Conservation (phyloP, 2,113 vertebrate genomes). For the Asarcornis scutulata region DNA sequence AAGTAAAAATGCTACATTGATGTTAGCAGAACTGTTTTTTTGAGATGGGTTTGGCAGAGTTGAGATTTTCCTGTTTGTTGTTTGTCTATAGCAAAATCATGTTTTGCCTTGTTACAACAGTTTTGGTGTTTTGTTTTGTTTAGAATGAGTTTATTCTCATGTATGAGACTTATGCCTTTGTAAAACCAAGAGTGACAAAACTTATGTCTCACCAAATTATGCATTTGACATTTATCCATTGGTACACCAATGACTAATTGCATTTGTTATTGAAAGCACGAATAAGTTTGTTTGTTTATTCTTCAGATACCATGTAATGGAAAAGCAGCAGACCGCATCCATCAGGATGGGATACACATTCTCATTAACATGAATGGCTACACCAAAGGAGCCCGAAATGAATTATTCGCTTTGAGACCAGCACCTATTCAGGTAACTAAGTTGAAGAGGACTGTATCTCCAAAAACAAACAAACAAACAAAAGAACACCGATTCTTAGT, state of each 20-base stretch:
- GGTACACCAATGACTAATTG: neutral
- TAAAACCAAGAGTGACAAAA: neutral
- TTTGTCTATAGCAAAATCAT: neutral
- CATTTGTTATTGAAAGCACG: neutral
- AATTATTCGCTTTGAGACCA: constrained; percentile 93
- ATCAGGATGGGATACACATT: constrained; percentile 96
- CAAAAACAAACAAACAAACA: too few relatives aligned
- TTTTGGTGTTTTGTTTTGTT: too few relatives aligned
- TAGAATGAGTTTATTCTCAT: neutral
- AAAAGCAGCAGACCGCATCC: constrained; percentile 97
- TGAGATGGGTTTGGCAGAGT: neutral
- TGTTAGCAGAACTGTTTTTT: neutral
- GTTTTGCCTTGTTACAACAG: neutral
- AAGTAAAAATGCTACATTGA: neutral
- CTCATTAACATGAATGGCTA: constrained; percentile 99
- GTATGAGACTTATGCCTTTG: neutral
- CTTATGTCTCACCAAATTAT: neutral
- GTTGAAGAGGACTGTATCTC: neutral
- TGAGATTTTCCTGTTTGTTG: neutral
- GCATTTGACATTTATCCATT: neutral
- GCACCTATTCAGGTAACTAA: constrained; percentile 91
- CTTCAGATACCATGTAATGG: constrained; percentile 95
- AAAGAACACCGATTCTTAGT: rapidly evolving
- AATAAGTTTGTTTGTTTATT: neutral
- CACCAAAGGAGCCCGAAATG: constrained; percentile 96